phyloP scores from a whole-genome alignment of 2,113 vertebrate genomes.

The Andinoacara biseriatus region DNA sequence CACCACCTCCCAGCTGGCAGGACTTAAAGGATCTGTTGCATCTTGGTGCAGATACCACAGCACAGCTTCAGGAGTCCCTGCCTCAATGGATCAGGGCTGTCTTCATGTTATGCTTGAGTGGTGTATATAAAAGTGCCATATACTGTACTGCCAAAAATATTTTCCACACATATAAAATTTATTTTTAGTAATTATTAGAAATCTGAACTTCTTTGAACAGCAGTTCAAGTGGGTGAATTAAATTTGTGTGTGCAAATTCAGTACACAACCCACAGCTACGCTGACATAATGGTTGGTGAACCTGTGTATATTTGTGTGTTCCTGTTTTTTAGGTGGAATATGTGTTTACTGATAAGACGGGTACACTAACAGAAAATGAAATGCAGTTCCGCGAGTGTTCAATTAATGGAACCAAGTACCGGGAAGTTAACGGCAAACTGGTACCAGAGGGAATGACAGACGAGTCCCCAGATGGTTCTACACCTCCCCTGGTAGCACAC shows the following conservation, averaged over 20 bases:
- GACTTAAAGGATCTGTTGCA: no score
- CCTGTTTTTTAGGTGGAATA: constrained; percentile 90
- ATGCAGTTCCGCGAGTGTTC: constrained; percentile 98
- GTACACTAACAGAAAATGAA: constrained; percentile 98
- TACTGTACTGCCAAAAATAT: not conserved
- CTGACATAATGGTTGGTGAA: not conserved
- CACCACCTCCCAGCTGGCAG: no score
- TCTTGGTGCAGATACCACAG: no score
- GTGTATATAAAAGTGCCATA: not conserved
- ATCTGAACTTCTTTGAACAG: not conserved
- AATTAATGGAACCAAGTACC: constrained; percentile 94
- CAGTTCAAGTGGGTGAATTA: rapidly evolving
- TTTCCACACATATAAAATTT: not conserved
- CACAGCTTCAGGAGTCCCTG: no score
- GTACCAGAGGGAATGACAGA: constrained; percentile 91
- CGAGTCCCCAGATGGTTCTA: constrained; percentile 84
- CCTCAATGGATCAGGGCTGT: no score
- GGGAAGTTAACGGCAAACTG: constrained; percentile 92
- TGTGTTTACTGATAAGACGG: constrained; percentile 97
- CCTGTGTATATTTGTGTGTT: not conserved
- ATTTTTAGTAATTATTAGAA: not conserved
- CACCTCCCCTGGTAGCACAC: constrained; percentile 81
- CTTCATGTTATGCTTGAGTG: no score
- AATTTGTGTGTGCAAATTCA: not conserved
- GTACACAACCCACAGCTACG: not conserved